Conservation (phyloP, 2,113 vertebrate genomes). For the Merops nubicus region DNA sequence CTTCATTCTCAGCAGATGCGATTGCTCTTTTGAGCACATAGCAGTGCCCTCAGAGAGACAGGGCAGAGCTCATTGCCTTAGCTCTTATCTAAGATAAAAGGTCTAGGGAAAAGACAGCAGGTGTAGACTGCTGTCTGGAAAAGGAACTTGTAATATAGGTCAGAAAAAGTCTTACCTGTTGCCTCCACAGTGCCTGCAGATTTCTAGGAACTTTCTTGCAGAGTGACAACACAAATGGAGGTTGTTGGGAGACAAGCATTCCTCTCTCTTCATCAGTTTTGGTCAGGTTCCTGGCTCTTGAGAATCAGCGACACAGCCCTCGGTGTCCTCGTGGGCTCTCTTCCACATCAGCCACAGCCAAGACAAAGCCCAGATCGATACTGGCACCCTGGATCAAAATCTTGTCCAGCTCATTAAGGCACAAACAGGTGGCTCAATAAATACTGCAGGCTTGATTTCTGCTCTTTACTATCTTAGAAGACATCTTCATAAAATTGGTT, state of each 20-base stretch:
- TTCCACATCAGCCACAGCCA: neutral
- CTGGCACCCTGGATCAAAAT: neutral
- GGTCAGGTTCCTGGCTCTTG: neutral
- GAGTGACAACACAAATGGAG: neutral
- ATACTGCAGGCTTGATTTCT: neutral
- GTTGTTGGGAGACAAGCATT: neutral
- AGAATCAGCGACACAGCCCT: neutral
- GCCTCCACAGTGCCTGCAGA: neutral
- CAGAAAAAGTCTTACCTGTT: neutral
- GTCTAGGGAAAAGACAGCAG: neutral
- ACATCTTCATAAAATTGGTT: neutral
- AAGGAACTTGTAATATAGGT: neutral
- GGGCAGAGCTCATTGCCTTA: neutral
- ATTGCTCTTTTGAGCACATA: neutral
- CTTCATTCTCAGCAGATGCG: neutral
- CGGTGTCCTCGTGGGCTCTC: neutral
- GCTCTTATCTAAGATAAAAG: neutral
- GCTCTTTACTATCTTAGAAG: neutral
- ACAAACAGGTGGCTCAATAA: neutral
- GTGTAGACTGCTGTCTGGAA: neutral
- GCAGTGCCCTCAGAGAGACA: neutral
- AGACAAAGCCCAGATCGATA: constrained; percentile 38
- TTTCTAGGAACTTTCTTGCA: constrained; percentile 1
- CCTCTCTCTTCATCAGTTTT: neutral
- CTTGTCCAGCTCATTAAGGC: constrained; percentile 37